These are phyloP conservation scores for Mirounga angustirostris DNA, from an alignment of 2,113 vertebrate species.

Conservation along the genomic window DNA sequence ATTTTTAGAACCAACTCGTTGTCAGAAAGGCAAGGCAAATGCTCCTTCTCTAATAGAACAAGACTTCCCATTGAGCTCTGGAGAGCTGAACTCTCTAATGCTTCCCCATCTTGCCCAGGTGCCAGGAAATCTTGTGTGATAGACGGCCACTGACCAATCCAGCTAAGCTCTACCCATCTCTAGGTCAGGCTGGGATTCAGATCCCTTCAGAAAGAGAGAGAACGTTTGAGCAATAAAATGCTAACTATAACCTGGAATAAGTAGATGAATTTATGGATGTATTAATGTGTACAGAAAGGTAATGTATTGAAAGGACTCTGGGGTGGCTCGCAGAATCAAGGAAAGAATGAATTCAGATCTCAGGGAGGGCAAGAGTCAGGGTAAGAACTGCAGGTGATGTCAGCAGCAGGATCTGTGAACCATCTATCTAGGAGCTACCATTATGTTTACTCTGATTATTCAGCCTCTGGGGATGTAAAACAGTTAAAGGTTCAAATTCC, in stretches of 20 bases:
- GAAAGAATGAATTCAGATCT: neutral
- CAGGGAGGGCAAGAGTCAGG: neutral
- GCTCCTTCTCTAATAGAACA: slow-evolving; percentile 15
- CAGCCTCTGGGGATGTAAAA: neutral
- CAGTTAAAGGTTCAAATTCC: slow-evolving; percentile 22
- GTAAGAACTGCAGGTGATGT: neutral
- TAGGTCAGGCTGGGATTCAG: neutral
- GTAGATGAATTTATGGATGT: neutral
- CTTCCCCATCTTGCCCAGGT: neutral
- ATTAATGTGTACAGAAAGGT: neutral
- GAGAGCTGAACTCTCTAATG: neutral
- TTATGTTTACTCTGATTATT: neutral
- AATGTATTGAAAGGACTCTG: neutral
- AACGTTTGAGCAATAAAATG: neutral
- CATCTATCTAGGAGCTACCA: neutral
- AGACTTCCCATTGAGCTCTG: neutral
- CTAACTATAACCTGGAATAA: neutral
- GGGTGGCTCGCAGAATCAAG: neutral
- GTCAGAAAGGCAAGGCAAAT: slow-evolving; percentile 21
- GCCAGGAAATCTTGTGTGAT: neutral
- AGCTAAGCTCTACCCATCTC: neutral
- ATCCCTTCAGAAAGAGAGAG: neutral
- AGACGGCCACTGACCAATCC: neutral
- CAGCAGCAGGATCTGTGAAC: neutral
- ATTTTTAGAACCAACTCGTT: neutral